phyloP scores from a whole-genome alignment of 2,888 invertebrate species.

The Polymixis lichenea region DNA sequence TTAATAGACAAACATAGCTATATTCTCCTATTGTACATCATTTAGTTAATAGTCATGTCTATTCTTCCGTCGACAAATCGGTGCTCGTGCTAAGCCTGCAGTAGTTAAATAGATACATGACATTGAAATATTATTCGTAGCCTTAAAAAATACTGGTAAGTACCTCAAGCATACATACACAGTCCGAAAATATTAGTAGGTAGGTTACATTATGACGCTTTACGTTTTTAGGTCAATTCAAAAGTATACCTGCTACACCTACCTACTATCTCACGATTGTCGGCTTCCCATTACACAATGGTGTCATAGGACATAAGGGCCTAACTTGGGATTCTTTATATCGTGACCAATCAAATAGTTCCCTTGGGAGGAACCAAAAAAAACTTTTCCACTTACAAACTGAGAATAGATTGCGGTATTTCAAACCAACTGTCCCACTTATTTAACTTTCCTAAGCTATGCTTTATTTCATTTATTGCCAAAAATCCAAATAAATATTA shows the following conservation, averaged over 20 bases:
- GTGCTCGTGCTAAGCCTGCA: too few species aligned
- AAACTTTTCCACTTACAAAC: slow-evolving; percentile 60
- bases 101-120: neutral
- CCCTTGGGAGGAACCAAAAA: slow-evolving; percentile 47
- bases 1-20: too few species aligned
- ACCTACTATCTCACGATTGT: neutral
- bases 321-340: slow-evolving; percentile 47
- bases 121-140: neutral
- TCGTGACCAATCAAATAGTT: slow-evolving; percentile 50
- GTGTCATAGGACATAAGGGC: slow-evolving; percentile 22
- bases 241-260: neutral
- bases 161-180: neutral
- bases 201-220: neutral
- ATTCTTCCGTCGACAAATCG: too few species aligned
- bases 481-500: slow-evolving; percentile 16
- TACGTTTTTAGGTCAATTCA: neutral
- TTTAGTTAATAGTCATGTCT: too few species aligned
- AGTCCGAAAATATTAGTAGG: too few species aligned
- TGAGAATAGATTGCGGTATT: slow-evolving; percentile 52
- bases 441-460: slow-evolving; percentile 19
- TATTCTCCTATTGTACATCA: too few species aligned
- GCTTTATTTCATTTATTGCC: slow-evolving; percentile 28
- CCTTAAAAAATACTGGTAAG: neutral
- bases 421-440: slow-evolving; percentile 37
- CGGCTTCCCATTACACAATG: slow-evolving; percentile 12